phyloP scores from a whole-genome alignment of 2,113 vertebrate species.

The Microcebus lehilahytsara region DNA sequence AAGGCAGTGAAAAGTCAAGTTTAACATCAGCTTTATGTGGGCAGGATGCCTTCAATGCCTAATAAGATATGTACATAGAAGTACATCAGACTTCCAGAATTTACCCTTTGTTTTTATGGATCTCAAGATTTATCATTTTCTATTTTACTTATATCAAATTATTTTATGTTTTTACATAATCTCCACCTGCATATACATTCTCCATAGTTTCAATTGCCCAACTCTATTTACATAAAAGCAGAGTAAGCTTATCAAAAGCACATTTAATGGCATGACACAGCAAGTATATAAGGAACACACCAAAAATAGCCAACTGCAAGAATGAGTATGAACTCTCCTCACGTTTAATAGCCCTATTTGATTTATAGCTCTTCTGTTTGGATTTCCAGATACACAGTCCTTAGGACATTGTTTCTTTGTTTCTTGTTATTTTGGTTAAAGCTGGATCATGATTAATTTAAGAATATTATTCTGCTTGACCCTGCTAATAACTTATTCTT shows the following conservation, averaged over 20 bases:
- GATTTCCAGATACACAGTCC: not conserved
- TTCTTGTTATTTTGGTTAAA: not conserved
- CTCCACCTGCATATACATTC: not conserved
- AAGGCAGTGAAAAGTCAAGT: not conserved
- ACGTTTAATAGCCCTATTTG: not conserved
- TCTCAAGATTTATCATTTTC: not conserved
- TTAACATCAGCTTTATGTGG: not conserved
- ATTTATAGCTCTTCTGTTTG: not conserved
- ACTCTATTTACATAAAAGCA: not conserved
- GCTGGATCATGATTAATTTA: not conserved
- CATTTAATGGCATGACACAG: not conserved
- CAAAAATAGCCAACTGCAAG: not conserved
- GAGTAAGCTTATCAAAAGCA: not conserved
- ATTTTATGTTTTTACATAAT: conserved; percentile 3
- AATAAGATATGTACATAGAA: not conserved
- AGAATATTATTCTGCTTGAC: not conserved
- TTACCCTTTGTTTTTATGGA: not conserved
- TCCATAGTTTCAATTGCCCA: not conserved
- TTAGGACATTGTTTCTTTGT: not conserved
- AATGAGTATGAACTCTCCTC: not conserved
- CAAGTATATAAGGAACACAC: not conserved
- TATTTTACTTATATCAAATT: not conserved
- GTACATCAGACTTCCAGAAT: not conserved
- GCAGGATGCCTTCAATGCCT: not conserved
- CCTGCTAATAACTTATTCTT: not conserved